These are phyloP conservation scores for Apotomis capreana DNA, from an alignment of 2,888 invertebrate species.

Conservation along the genomic window DNA sequence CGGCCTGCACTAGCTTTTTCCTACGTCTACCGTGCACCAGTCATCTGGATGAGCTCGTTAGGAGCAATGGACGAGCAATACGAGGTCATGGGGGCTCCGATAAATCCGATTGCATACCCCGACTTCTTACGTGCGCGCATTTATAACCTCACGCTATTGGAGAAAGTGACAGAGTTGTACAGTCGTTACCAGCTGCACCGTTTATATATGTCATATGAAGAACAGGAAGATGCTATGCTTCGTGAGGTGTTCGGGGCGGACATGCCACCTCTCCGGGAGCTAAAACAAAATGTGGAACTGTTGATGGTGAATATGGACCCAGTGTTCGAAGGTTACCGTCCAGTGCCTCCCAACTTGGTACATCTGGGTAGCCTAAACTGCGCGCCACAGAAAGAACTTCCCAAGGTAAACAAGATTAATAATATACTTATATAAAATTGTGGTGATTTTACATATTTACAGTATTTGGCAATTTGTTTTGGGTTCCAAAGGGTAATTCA, in stretches of 20 bases:
- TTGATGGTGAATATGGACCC: slow-evolving; percentile 21
- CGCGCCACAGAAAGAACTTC: slow-evolving; percentile 8
- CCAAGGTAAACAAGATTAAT: slow-evolving; percentile 1
- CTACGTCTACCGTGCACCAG: slow-evolving; percentile 10
- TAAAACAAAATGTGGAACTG: slow-evolving; percentile 16
- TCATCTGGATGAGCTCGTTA: slow-evolving; percentile 10
- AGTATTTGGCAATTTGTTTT: too few relatives aligned
- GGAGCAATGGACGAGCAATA: slow-evolving; percentile 21
- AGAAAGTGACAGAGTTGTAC: slow-evolving; percentile 24
- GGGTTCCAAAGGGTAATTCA: too few relatives aligned
- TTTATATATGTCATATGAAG: not conserved
- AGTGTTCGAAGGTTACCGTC: slow-evolving; percentile 22
- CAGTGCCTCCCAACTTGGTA: slow-evolving; percentile 24
- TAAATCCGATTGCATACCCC: slow-evolving; percentile 8
- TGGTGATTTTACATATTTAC: too few relatives aligned
- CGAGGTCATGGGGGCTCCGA: slow-evolving; percentile 10
- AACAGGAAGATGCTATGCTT: slow-evolving; percentile 23
- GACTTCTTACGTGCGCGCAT: slow-evolving; percentile 8
- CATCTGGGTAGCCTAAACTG: slow-evolving; percentile 22
- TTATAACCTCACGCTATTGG: slow-evolving; percentile 27
- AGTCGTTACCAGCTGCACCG: not conserved
- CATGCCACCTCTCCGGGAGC: slow-evolving; percentile 1
- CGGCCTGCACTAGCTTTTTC: slow-evolving; percentile 4
- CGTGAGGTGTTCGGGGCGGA: slow-evolving; percentile 14
- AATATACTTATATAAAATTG: too few relatives aligned